Conservation (phyloP, 2,888 invertebrate species). For the Eupithecia subumbrata region DNA sequence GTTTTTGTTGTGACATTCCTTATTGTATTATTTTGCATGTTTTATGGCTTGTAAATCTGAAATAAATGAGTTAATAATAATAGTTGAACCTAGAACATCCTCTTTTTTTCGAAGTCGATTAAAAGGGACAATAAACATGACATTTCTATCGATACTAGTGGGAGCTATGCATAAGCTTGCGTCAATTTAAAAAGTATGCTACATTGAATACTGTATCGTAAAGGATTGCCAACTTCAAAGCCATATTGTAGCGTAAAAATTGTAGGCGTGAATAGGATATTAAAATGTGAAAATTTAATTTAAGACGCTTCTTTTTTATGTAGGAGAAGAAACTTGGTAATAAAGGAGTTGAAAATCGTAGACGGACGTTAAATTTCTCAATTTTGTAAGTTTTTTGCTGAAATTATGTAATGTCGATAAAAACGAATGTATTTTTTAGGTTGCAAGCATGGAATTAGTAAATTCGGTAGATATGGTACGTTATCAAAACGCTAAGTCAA, state of each 20-base stretch:
- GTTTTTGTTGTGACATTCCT: too few species aligned
- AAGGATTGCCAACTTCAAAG: neutral
- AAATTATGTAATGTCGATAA: neutral
- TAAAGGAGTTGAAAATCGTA: neutral
- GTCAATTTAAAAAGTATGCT: neutral
- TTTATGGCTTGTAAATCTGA: too few species aligned
- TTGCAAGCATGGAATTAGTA: too few species aligned
- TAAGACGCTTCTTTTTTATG: neutral
- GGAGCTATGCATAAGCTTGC: neutral
- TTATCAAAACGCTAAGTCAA: too few species aligned
- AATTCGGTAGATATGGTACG: too few species aligned
- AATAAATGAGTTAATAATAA: too few species aligned
- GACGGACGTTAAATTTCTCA: neutral
- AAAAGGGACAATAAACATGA: neutral
- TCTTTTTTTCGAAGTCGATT: too few species aligned
- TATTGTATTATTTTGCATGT: too few species aligned
- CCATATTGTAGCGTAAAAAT: neutral
- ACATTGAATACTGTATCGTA: neutral
- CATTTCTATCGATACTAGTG: neutral
- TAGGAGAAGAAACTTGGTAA: neutral
- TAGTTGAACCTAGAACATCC: too few species aligned
- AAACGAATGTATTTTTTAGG: too few species aligned
- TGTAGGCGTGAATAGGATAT: neutral
- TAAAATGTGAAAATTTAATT: slow-evolving; percentile 4
- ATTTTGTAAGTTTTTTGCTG: neutral